Evolutionary conservation across 2,888 invertebrate genomes (phyloP).

Genomic region (Sturmia bella): DNA sequence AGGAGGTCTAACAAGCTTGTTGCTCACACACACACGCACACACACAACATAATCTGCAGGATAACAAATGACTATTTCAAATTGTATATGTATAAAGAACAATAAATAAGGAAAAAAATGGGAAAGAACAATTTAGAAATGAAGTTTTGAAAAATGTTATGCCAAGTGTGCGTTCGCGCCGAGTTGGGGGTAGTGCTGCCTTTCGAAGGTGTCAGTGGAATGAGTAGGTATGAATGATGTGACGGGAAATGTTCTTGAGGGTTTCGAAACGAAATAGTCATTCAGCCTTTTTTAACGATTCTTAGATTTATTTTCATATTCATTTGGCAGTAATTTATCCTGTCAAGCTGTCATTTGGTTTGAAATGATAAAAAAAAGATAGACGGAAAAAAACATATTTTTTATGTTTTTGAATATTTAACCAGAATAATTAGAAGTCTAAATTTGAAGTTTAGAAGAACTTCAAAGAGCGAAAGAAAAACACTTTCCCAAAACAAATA

Average conservation of each 20-base stretch:
- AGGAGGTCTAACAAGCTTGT: conserved; percentile 31
- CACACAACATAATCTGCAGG: conserved; percentile 24
- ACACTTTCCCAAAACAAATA: too few relatives aligned
- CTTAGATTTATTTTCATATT: conserved; percentile 71
- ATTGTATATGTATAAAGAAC: conserved; percentile 13
- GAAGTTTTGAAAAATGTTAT: conserved; percentile 54
- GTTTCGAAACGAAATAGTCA: conserved; percentile 59
- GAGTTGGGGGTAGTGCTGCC: not conserved
- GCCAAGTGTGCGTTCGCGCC: conserved; percentile 39
- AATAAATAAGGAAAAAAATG: conserved; percentile 31
- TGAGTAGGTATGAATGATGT: conserved; percentile 40
- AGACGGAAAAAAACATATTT: not conserved
- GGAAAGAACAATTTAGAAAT: conserved; percentile 52
- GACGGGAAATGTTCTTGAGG: conserved; percentile 54
- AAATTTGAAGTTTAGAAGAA: too few relatives aligned
- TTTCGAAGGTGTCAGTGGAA: conserved; percentile 22
- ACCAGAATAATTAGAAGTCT: too few relatives aligned
- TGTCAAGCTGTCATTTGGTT: conserved; percentile 81
- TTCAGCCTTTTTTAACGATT: conserved; percentile 66
- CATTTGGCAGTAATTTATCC: conserved; percentile 82
- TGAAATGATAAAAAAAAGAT: conserved; percentile 72
- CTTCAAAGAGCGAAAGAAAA: too few relatives aligned
- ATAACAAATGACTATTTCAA: conserved; percentile 66
- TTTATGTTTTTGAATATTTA: too few relatives aligned
- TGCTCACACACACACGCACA: conserved; percentile 4